A percentile compares a stretch with the other conserved stretches of the same genome.
Conservation (phyloP, 2,113 vertebrate species). For the Poeciliopsis occidentalis region DNA sequence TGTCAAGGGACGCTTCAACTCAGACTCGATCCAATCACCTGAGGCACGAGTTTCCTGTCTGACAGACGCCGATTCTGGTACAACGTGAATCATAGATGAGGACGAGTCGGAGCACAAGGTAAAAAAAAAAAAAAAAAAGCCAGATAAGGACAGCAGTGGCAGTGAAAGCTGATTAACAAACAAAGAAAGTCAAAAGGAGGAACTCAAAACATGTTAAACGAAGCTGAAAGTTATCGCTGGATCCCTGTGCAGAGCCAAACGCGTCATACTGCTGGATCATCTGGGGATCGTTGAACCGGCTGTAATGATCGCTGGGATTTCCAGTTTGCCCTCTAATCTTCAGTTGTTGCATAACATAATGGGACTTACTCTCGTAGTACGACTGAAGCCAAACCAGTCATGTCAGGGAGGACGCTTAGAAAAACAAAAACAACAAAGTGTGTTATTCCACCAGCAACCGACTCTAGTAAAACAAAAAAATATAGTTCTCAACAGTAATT, state of each 20-base stretch:
- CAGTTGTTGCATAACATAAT: slow-evolving; percentile 38
- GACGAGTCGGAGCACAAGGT: slow-evolving; percentile 11
- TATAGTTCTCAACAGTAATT: not conserved
- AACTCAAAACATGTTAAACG: not conserved
- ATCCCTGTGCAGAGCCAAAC: not conserved
- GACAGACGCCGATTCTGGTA: slow-evolving; percentile 4
- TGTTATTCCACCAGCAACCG: slow-evolving; percentile 3
- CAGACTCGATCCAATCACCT: slow-evolving; percentile 12
- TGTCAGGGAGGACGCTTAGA: slow-evolving; percentile 1
- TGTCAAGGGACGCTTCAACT: not conserved
- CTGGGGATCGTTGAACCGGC: slow-evolving; percentile 25
- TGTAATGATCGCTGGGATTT: slow-evolving; percentile 52
- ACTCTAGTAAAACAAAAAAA: not conserved
- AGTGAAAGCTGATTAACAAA: slow-evolving; percentile 15
- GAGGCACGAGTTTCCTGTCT: slow-evolving; percentile 22
- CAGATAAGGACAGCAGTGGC: slow-evolving; percentile 11
- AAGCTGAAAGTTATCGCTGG: not conserved
- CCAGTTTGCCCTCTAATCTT: slow-evolving; percentile 57
- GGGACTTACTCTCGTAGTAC: slow-evolving; percentile 22
- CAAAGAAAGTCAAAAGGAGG: slow-evolving; percentile 43
- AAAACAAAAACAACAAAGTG: slow-evolving; percentile 1
- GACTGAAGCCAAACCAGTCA: slow-evolving; percentile 27
- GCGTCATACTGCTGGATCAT: slow-evolving; percentile 27
- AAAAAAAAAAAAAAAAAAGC: slow-evolving; percentile 11
- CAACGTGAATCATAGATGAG: slow-evolving; percentile 32